Evolutionary conservation across 2,888 invertebrate genomes (phyloP).

Genomic region (Epinotia nisella): DNA sequence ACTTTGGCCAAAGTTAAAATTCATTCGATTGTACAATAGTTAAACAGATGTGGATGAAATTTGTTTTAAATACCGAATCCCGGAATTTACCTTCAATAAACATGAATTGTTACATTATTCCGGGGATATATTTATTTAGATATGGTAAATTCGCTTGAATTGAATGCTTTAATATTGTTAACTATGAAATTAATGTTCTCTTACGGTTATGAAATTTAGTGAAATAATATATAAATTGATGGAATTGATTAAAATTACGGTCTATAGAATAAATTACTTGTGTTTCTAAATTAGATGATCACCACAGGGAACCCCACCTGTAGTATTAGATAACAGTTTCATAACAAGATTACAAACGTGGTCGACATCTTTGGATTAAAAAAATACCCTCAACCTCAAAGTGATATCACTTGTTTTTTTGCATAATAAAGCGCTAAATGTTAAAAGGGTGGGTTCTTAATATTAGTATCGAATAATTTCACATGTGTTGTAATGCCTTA

Average conservation of each 20-base stretch:
- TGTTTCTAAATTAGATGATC: background rate
- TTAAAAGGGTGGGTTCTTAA: background rate
- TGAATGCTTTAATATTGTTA: conserved; percentile 22
- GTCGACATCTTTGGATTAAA: background rate
- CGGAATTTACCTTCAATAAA: background rate
- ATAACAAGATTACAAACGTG: background rate
- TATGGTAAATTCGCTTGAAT: conserved; percentile 11
- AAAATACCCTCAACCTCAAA: background rate
- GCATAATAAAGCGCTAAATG: too few species aligned
- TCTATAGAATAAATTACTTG: conserved; percentile 16
- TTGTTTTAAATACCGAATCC: too few species aligned
- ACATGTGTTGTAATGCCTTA: background rate
- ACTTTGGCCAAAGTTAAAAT: too few species aligned
- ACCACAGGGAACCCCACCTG: background rate
- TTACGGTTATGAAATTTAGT: conserved; percentile 19
- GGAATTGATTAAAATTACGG: conserved; percentile 32
- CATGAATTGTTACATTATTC: background rate
- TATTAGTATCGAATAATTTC: background rate
- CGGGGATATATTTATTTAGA: conserved; percentile 11
- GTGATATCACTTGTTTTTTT: background rate
- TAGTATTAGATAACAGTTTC: background rate
- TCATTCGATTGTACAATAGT: too few species aligned
- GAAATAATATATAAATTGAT: conserved; percentile 10
- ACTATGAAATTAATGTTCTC: conserved; percentile 15
- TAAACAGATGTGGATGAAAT: too few species aligned